These are phyloP conservation scores for Diplolepis rosae DNA, from an alignment of 2,888 invertebrate genomes.

Conservation along the genomic window DNA sequence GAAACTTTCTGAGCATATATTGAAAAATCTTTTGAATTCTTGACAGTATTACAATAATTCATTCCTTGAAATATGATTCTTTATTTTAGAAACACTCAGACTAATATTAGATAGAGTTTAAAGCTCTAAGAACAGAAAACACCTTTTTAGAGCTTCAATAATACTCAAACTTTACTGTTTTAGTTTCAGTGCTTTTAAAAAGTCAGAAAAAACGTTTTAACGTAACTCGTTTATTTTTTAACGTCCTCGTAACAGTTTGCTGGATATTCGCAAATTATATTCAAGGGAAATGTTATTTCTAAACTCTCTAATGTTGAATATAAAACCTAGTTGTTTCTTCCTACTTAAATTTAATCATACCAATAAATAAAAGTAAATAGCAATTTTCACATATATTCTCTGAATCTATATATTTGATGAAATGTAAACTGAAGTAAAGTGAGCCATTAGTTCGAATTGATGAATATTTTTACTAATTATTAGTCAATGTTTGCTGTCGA, in stretches of 20 bases:
- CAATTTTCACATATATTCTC: no score
- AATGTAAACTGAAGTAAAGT: no score
- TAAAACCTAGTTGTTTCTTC: no score
- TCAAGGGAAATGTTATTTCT: slow-evolving; percentile 16
- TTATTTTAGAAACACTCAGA: background rate
- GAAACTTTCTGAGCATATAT: background rate
- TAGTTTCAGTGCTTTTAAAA: slow-evolving; percentile 9
- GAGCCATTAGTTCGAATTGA: no score
- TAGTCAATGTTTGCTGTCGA: no score
- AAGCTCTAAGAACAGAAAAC: background rate
- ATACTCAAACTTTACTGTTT: slow-evolving; percentile 19
- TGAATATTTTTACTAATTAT: no score
- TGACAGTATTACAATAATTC: no score
- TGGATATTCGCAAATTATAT: slow-evolving; percentile 19
- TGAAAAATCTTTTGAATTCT: no score
- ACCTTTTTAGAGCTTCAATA: slow-evolving; percentile 2
- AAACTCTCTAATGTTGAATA: no score
- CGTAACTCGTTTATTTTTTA: slow-evolving; percentile 9
- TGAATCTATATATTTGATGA: no score
- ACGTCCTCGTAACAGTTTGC: slow-evolving; percentile 19
- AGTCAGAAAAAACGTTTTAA: slow-evolving; percentile 23
- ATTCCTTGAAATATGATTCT: background rate
- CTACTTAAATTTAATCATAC: no score
- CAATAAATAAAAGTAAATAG: no score
- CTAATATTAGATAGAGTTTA: background rate